These are phyloP conservation scores for Fulica atra DNA, from an alignment of 2,113 vertebrate species.

Conservation along the genomic window DNA sequence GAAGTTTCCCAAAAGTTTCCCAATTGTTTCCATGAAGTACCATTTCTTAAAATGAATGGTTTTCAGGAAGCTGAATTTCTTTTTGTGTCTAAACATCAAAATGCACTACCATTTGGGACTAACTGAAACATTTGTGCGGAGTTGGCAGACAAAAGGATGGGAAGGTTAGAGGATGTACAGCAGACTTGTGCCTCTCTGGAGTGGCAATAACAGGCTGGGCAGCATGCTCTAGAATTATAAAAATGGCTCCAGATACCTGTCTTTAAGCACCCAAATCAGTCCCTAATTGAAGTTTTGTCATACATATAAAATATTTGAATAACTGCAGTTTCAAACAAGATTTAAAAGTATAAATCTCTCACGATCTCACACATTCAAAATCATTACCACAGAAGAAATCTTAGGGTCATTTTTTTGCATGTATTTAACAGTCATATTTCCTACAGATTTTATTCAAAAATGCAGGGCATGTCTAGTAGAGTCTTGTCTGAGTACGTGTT, in stretches of 20 bases:
- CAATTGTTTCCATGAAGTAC: background rate
- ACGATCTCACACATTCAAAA: background rate
- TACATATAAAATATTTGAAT: background rate
- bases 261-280: background rate
- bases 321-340: background rate
- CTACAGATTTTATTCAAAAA: background rate
- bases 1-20: background rate
- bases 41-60: background rate
- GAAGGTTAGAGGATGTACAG: background rate
- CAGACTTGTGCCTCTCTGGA: background rate
- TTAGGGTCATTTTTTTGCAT: background rate
- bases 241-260: background rate
- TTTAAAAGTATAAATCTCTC: background rate
- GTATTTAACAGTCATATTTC: background rate
- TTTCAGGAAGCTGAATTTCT: background rate
- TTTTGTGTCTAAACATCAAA: fast-evolving
- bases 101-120: background rate
- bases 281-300: background rate
- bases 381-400: background rate
- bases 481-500: background rate
- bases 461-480: background rate
- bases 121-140: background rate
- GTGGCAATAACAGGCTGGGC: background rate
- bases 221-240: background rate
- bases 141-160: background rate